Evolutionary conservation across 2,888 invertebrate genomes (phyloP).

Genomic region (Erebia palarica): DNA sequence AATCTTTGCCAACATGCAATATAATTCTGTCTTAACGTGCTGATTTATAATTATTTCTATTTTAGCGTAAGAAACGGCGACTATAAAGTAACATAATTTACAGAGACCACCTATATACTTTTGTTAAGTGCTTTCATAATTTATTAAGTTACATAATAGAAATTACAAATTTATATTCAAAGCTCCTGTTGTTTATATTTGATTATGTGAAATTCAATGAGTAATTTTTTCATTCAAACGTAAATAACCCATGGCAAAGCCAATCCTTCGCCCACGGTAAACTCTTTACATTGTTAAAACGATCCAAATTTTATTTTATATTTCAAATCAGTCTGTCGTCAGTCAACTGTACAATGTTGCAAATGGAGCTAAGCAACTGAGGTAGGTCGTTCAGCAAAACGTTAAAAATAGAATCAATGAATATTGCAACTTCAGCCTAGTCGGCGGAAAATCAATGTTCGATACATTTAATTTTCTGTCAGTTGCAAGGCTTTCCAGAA

Average conservation of each 20-base stretch:
- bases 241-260: neutral
- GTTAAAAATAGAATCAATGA: neutral
- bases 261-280: conserved; percentile 5
- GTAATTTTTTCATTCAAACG: conserved; percentile 4
- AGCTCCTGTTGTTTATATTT: conserved; percentile 4
- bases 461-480: no score
- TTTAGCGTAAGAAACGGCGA: conserved; percentile 20
- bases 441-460: neutral
- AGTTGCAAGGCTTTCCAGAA: no score
- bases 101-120: conserved; percentile 11
- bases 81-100: conserved; percentile 28
- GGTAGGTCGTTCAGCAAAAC: neutral
- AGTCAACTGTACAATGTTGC: conserved; percentile 11
- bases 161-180: neutral
- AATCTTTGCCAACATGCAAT: conserved; percentile 37
- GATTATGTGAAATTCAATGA: neutral
- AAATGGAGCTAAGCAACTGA: conserved; percentile 4
- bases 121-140: neutral
- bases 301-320: neutral
- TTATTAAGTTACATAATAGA: conserved; percentile 4
- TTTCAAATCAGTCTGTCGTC: neutral
- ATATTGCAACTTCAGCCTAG: neutral
- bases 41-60: conserved; percentile 22
- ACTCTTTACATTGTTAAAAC: neutral
- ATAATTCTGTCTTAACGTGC: conserved; percentile 32